Evolutionary conservation across 1,140 invertebrate genomes (phyloP).

Genomic region (Campodea augens): DNA sequence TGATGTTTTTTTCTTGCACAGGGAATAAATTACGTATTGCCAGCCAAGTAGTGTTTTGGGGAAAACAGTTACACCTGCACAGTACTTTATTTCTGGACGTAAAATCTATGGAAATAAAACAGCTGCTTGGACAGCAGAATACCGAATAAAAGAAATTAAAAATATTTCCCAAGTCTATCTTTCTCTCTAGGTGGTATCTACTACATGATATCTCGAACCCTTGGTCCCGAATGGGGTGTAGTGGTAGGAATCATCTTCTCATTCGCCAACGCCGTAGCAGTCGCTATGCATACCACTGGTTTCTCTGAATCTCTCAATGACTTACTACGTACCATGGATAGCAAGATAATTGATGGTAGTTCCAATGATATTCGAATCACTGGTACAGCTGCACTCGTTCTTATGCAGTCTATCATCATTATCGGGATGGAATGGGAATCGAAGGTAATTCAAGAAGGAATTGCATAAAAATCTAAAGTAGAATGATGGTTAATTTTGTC

Average conservation of each 20-base stretch:
- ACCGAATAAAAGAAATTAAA: too few species aligned
- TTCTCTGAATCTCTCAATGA: conserved; percentile 86
- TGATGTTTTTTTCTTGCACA: too few species aligned
- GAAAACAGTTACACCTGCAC: too few species aligned
- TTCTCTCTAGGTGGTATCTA: conserved; percentile 66
- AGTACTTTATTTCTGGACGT: too few species aligned
- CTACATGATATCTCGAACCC: conserved; percentile 87
- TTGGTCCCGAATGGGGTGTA: conserved; percentile 94
- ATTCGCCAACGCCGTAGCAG: conserved; percentile 88
- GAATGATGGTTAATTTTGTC: too few species aligned
- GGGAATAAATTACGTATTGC: too few species aligned
- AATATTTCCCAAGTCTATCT: too few species aligned
- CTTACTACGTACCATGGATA: conserved; percentile 34
- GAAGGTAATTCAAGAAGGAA: conserved; percentile 43
- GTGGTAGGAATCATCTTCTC: conserved; percentile 94
- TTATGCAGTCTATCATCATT: conserved; percentile 65
- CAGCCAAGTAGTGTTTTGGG: too few species aligned
- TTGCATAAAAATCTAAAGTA: too few species aligned
- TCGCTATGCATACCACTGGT: conserved; percentile 95
- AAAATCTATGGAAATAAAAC: too few species aligned
- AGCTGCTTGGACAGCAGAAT: too few species aligned
- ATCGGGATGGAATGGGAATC: conserved; percentile 83
- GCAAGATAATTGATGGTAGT: conserved; percentile 51
- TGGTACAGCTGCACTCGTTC: conserved; percentile 45
- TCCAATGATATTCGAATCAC: conserved; percentile 59